Evolutionary conservation across 2,888 invertebrate species (phyloP), one percentile per base, ranked within the genome.

Genomic region (Drosophila austrosaltans): DNA sequence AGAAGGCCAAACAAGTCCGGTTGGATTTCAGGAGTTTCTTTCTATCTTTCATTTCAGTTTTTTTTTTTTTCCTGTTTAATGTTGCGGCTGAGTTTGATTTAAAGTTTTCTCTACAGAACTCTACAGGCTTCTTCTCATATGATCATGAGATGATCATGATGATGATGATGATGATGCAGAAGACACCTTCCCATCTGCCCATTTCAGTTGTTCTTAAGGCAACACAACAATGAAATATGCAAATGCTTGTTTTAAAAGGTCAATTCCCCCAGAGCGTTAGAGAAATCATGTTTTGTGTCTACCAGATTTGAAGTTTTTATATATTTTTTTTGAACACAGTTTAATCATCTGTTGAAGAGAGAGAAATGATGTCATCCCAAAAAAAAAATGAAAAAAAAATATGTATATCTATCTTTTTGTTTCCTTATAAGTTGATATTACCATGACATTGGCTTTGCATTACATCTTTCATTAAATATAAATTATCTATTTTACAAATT

Each of bases 201-300:
- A 48, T 25, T 48, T 25, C 2, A 10, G 10, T 36, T 36, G 48
- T 48, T 48, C 48, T 48, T 12, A 48, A 48, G 48, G 10, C 48
- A 48, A 48, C 22, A 48, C 22, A 48, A 25, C 3, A 48, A 16
- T 48, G 20, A 57, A 57, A 57, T 57, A 57, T 57, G 57, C 57
- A 57, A 57, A 57, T 57, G 57, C 36, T 57, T 57, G 36, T 32
- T 48, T 57, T 57, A 57, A 57, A 57, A 57, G 57, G 57, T 57
- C 57, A 57, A 39, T 57, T 57, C 57, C 57, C 57, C 39, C 57
- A 39, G 6, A 57, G 57, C 39, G 39, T 8, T 39, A 16, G 36
- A 57, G 57, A 57, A 57, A 57, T 36, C 57, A 57, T 36, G 36
- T 57, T 57, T 57, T 57, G 22, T 57, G 36, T 57, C 39, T 28